These are phyloP conservation scores for Oligia fasciuncula DNA, from an alignment of 2,888 invertebrate genomes.

Conservation along the genomic window DNA sequence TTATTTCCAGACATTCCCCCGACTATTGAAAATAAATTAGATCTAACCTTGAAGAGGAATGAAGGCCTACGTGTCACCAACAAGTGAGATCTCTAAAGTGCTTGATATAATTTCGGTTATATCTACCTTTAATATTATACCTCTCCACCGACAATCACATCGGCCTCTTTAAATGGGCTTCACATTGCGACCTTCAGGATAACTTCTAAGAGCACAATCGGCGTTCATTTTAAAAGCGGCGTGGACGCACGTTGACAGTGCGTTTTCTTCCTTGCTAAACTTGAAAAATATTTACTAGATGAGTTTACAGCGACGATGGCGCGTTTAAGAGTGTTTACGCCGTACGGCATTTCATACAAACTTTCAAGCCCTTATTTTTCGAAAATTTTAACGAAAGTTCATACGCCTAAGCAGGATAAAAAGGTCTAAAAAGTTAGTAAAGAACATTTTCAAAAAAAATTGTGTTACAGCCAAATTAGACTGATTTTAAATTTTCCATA, in stretches of 20 bases:
- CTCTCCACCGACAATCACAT: background rate
- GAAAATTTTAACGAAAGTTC: too few relatives aligned
- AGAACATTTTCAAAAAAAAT: too few relatives aligned
- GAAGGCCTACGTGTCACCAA: slow-evolving; percentile 24
- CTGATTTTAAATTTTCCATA: too few relatives aligned
- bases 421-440: too few relatives aligned
- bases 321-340: too few relatives aligned
- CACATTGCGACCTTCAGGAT: background rate
- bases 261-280: background rate
- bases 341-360: too few relatives aligned
- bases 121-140: background rate
- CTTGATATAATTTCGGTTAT: slow-evolving; percentile 18
- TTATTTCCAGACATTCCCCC: slow-evolving; percentile 7
- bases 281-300: too few relatives aligned
- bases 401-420: too few relatives aligned
- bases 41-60: slow-evolving; percentile 22
- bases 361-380: too few relatives aligned
- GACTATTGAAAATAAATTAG: slow-evolving; percentile 40
- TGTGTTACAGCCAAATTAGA: too few relatives aligned
- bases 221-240: too few relatives aligned
- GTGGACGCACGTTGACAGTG: background rate
- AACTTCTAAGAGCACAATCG: background rate
- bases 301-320: background rate
- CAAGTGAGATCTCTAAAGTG: slow-evolving; percentile 23
- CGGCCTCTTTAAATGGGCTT: background rate